Conservation (phyloP, 2,888 invertebrate species). For the Drosophila multiciliata region DNA sequence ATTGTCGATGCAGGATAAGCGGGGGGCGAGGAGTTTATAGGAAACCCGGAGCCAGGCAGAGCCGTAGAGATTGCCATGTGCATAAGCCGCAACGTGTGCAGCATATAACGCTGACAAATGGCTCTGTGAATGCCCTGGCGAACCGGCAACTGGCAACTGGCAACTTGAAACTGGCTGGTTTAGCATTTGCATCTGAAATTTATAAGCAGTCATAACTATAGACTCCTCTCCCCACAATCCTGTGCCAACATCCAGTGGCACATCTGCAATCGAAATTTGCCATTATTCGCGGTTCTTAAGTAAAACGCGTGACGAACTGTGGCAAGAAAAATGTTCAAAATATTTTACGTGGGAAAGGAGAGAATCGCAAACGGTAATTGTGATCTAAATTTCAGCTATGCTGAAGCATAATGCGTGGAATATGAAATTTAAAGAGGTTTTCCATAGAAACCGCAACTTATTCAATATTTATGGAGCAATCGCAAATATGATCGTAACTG, state of each 20-base stretch:
- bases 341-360: slow-evolving; percentile 15
- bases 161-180: slow-evolving; percentile 39
- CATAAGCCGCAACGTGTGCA: slow-evolving; percentile 77
- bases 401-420: neutral
- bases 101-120: slow-evolving; percentile 76
- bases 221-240: neutral
- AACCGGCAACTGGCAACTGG: slow-evolving; percentile 27
- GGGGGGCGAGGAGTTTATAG: slow-evolving; percentile 14
- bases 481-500: slow-evolving; percentile 1
- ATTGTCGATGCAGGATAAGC: slow-evolving; percentile 61
- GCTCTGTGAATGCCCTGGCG: slow-evolving; percentile 49
- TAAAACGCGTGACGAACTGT: slow-evolving; percentile 59
- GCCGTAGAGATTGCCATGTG: slow-evolving; percentile 71
- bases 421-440: neutral
- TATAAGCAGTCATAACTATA: slow-evolving; percentile 76
- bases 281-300: slow-evolving; percentile 60
- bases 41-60: slow-evolving; percentile 22
- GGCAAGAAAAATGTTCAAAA: slow-evolving; percentile 44
- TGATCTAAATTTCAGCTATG: neutral
- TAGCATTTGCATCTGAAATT: slow-evolving; percentile 78
- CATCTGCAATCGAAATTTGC: slow-evolving; percentile 67
- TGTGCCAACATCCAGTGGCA: slow-evolving; percentile 17
- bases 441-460: neutral
- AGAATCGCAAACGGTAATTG: neutral
- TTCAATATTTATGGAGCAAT: slow-evolving; percentile 6